Base-by-base conservation (phyloP, 2,888 invertebrate genomes). In the Parasteatoda lunata region DNA sequence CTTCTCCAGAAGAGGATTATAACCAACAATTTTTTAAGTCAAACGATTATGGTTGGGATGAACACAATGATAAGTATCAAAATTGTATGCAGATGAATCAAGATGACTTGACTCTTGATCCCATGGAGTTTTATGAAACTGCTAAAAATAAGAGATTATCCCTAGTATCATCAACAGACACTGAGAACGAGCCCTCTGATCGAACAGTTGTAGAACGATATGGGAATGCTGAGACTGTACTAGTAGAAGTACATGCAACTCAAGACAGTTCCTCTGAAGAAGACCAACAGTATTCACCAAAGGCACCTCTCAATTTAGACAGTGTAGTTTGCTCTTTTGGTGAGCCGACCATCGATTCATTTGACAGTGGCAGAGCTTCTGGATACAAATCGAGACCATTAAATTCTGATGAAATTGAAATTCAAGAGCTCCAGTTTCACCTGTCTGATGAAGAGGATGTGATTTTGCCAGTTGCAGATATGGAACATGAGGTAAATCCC, bases 231-330 rank as follows among this genome's bases (percentile, higher is more conserved):
- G 89, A 90, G 66, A 90, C 89, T 45, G 88, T 90, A 13, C 83
- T 90, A 59, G 90, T 89, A 9, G 90, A 90, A 77, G 90, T 90
- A 15, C 90, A 90, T 87, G 90, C 90, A 8, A 89, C 89, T 8
- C 89, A 89, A 69, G 89, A 90, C n/a, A 88, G 88, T 72, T 89
- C 89, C 11, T 84, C 84, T 47, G 89, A 89, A 66, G 89, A 89
- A 77, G 89, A 89, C 9, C 75, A 48, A 30, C 65, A 66, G 49
- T 73, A 64, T 45, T 71, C 79, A 30, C 69, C 70, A n/a, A 15
- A 9, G 45, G 8, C 48, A 13, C 7, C 47, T 45, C 7, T 48
- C n/a, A 70, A 70, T 47, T 5, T 70, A n/a, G 48, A 70, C 5
- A 48, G 49, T 48, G 48, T 48, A 49, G 49, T 70, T 70, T 48